These are phyloP conservation scores for Rhadinocentrus ornatus DNA, from an alignment of 2,797 vertebrate species.

Conservation along the genomic window DNA sequence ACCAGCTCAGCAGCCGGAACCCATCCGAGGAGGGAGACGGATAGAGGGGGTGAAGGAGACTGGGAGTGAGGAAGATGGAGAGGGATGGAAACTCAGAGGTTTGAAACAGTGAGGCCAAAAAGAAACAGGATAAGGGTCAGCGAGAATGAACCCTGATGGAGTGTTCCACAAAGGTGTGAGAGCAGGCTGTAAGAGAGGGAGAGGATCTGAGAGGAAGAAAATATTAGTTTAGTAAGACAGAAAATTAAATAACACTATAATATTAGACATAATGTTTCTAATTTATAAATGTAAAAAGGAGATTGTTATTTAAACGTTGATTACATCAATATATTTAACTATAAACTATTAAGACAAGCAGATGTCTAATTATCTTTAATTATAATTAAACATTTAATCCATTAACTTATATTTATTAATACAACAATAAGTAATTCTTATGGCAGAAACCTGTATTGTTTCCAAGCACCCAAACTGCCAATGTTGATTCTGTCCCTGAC, in stretches of 20 bases:
- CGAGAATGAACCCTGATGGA: conserved; percentile 59
- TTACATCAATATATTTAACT: no score
- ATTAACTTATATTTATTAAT: background rate
- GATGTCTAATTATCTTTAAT: no score
- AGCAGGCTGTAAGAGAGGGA: conserved; percentile 29
- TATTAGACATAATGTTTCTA: conserved; percentile 5
- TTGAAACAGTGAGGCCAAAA: conserved; percentile 45
- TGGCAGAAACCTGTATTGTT: no score
- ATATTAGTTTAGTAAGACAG: background rate
- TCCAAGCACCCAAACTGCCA: background rate
- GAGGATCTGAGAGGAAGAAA: conserved; percentile 23
- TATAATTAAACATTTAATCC: background rate
- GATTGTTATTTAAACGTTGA: conserved; percentile 9
- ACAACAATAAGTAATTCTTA: background rate
- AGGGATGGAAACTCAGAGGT: conserved; percentile 35
- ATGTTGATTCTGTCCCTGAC: background rate
- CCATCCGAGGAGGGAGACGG: conserved; percentile 63
- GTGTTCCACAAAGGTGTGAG: conserved; percentile 41
- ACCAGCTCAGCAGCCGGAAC: conserved; percentile 77
- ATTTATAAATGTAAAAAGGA: conserved; percentile 17
- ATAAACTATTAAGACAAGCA: no score
- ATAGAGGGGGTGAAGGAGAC: conserved; percentile 32
- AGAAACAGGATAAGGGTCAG: conserved; percentile 30
- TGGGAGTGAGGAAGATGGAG: conserved; percentile 23
- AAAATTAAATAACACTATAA: conserved; percentile 22